Evolutionary conservation across 2,113 vertebrate genomes (phyloP).

Genomic region (Oncorhynchus mykiss): DNA sequence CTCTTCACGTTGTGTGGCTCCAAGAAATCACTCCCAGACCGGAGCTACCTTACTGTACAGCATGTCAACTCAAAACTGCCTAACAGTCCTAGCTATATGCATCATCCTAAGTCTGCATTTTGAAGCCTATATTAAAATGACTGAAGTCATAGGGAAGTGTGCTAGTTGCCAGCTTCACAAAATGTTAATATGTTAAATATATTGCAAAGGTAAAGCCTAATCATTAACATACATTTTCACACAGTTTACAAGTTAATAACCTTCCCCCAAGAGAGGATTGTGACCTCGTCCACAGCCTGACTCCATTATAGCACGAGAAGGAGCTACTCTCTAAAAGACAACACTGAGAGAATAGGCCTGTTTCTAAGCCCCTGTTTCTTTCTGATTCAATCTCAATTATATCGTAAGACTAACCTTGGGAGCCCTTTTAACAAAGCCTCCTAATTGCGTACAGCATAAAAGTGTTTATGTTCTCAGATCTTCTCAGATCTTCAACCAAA

Average conservation of each 20-base stretch:
- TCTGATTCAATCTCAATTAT: background rate
- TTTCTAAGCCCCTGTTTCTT: background rate
- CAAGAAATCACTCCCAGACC: background rate
- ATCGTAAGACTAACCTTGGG: background rate
- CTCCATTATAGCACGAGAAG: conserved; percentile 37
- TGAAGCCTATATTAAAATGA: background rate
- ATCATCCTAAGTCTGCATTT: background rate
- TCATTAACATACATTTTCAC: conserved; percentile 52
- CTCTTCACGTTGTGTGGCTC: background rate
- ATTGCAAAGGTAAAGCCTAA: conserved; percentile 28
- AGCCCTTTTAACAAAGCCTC: background rate
- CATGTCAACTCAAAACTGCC: background rate
- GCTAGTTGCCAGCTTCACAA: conserved; percentile 18
- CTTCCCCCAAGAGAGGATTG: conserved; percentile 35
- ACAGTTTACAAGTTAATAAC: conserved; percentile 57
- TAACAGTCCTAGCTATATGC: background rate
- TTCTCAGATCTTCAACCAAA: too few species aligned
- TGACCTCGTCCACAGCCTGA: conserved; percentile 50
- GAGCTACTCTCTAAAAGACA: conserved; percentile 25
- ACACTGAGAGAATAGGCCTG: background rate
- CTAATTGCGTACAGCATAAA: background rate
- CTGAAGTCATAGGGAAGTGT: conserved; percentile 20
- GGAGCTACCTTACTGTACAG: too few species aligned
- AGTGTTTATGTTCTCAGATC: too few species aligned
- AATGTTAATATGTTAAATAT: conserved; percentile 29